These are phyloP conservation scores for Dipodomys spectabilis DNA, from an alignment of 2,113 vertebrate genomes.

Conservation along the genomic window DNA sequence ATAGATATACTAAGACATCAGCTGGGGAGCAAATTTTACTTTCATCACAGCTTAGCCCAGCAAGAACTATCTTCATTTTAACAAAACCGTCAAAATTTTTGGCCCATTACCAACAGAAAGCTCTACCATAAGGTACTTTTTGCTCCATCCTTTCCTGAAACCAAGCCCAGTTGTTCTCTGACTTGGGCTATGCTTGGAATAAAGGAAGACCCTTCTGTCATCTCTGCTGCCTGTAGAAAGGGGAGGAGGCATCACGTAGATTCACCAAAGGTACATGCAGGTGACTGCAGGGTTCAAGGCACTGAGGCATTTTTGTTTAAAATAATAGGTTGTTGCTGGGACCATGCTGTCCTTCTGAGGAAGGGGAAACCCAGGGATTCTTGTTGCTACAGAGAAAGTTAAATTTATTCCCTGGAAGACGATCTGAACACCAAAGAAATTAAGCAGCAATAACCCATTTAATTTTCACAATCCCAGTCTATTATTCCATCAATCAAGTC, in stretches of 20 bases:
- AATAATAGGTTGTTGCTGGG: neutral
- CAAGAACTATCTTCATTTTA: slow-evolving; percentile 22
- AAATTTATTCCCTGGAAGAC: neutral
- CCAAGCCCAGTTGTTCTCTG: slow-evolving; percentile 50
- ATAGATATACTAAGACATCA: neutral
- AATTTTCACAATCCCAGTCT: neutral
- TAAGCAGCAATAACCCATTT: neutral
- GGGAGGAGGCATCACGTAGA: neutral
- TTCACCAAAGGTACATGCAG: neutral
- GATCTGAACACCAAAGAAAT: neutral
- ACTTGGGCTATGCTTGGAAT: neutral
- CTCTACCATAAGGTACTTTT: slow-evolving; percentile 45
- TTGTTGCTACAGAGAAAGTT: slow-evolving; percentile 6
- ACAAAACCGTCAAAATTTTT: slow-evolving; percentile 45
- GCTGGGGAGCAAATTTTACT: neutral
- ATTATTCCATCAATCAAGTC: neutral
- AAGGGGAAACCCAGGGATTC: neutral
- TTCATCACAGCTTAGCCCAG: neutral
- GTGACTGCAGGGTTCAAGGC: neutral
- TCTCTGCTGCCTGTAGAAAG: slow-evolving; percentile 44
- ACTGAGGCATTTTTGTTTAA: slow-evolving; percentile 1
- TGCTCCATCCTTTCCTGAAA: slow-evolving; percentile 38
- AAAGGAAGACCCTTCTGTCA: neutral
- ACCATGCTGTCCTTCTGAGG: neutral
- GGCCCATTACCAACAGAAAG: slow-evolving; percentile 60